Evolutionary conservation across 1,140 invertebrate species (phyloP), one percentile per base, ranked within the genome.

Genomic region (Lanistes nyassanus): DNA sequence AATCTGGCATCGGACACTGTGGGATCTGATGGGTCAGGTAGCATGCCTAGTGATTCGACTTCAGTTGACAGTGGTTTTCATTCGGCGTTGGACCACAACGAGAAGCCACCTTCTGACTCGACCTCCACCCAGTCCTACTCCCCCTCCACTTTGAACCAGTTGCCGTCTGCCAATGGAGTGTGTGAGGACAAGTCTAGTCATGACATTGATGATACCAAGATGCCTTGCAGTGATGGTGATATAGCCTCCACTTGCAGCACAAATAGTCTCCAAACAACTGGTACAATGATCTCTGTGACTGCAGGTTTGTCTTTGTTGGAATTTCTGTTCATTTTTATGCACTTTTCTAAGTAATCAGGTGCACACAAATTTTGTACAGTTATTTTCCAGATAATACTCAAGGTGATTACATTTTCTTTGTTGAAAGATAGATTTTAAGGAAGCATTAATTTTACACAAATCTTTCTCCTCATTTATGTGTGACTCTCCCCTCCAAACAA

Each of bases 21-120:
- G 23, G 74, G 77, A 51, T 74, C 70, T 16, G 77, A 79, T 42
- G 75, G 77, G 51, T 76, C 74, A 9, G 58, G 77, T 42, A 71
- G 77, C 69, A 74, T 76, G 70, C 77, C 77, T 47, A 76, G 77
- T 69, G 77, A 79, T 56, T 79, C 77, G 19, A 79, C 77, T n/a
- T 79, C 77, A 0, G 77, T 79, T 9, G 77, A 79, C 58, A 79
- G 77, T 39, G 77, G 77, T 19, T 79, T 79, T 31, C 77, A 79
- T 69, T 79, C 77, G 51, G 71, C 77, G 2, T 69, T 74, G n/a
- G 77, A 79, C 26, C 77, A 79, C 53, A 75, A 55, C 62, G 77
- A 79, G 55, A 79, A 79, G 37, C 70, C 77, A 9, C 75, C 77
- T 3, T 78, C 77, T 23, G 77, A 79, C 42, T 73, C 74, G 37